Conservation (phyloP, 2,113 vertebrate species). For the Tinamus guttatus region DNA sequence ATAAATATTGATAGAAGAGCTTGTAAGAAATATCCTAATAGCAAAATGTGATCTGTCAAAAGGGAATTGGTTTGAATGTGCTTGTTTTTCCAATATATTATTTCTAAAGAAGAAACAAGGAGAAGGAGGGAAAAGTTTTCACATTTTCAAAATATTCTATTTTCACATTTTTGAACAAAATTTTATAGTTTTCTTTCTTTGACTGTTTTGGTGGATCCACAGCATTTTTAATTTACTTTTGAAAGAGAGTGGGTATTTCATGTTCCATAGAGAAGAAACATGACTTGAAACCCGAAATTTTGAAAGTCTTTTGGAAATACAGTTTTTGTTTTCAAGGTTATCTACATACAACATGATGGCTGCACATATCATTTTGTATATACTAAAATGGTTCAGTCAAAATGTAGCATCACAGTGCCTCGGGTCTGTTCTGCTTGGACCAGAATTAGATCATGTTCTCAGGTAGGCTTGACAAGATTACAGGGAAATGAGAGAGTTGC, state of each 20-base stretch:
- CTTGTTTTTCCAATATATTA: background rate
- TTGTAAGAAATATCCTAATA: background rate
- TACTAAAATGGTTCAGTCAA: background rate
- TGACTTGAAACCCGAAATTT: accelerated
- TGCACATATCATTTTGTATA: background rate
- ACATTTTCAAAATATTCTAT: background rate
- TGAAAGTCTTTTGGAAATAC: background rate
- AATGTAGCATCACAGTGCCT: background rate
- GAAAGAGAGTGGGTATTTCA: background rate
- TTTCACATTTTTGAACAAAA: background rate
- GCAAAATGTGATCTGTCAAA: background rate
- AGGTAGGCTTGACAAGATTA: background rate
- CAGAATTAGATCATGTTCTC: background rate
- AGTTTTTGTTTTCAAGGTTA: background rate
- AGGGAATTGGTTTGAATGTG: background rate
- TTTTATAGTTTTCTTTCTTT: background rate
- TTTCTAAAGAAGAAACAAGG: background rate
- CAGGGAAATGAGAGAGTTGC: background rate
- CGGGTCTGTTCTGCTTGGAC: background rate
- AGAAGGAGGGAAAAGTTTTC: background rate
- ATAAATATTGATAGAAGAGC: background rate
- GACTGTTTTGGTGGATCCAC: background rate
- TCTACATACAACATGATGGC: background rate
- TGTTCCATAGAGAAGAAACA: background rate
- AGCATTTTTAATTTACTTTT: background rate